Evolutionary conservation across 2,113 vertebrate genomes (phyloP), one percentile per base, ranked within the genome.

Genomic region (Percopsis transmontana): DNA sequence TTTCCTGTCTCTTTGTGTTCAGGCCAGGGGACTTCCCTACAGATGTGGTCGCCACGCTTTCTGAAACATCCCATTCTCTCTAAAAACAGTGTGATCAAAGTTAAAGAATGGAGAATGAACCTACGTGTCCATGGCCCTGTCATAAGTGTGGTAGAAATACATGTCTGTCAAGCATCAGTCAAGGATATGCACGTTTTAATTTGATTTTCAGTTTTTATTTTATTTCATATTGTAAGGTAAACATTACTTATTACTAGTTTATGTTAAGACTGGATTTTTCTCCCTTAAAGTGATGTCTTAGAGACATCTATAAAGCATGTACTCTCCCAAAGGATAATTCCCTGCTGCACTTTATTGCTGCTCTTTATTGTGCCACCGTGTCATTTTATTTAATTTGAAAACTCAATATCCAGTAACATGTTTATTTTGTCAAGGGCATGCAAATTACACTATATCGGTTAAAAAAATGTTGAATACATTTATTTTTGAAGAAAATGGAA

Each of bases 1-100:
- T 74, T 83, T 89, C 89, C 89, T 88, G 82, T 79, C 23, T 66
- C 68, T 80, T 78, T 88, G 84, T 76, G 19, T 24, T n/a, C 19
- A 66, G 19, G 67, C 62, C 62, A 66, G 65, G 68, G 77, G 59
- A 85, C 70, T 87, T 88, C 84, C 88, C 84, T 64, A 74, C 82
- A 89, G 83, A 89, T 88, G 87, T 77, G 68, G 62, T 50, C 53
- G 64, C 72, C 55, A 48, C 39, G 58, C 68, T 77, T 47, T 76
- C 52, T 53, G 19, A 74, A 54, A 41, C 61, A 62, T 80, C 78
- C 76, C 65, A 79, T 84, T 68, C 73, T 68, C 73, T 66, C 55
- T 10, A 45, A 52, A 67, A 72, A 38, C 45, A 58, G 10, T 67
- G 59, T 82, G 84, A 89, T 89, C 89, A 89, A 81, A 85, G 84